Evolutionary conservation across 92 coral and sea anemone species (phyloP).

Genomic region (Metridium senile): DNA sequence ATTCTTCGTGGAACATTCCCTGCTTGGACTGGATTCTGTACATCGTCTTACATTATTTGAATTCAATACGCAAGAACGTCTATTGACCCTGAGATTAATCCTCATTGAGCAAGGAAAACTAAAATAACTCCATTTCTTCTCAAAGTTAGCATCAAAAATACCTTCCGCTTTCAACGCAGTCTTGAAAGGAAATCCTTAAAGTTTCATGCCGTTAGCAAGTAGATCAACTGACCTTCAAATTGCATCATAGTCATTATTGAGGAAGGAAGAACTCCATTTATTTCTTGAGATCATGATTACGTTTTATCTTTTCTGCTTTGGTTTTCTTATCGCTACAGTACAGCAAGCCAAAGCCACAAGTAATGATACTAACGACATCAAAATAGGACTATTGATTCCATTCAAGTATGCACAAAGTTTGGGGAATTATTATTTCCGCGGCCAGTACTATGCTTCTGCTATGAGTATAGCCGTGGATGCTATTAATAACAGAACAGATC

Average conservation of each 20-base stretch:
- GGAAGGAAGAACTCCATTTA: not conserved
- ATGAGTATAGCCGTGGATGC: constrained; percentile 88
- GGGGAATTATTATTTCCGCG: constrained; percentile 75
- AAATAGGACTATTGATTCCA: constrained; percentile 85
- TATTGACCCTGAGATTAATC: not conserved
- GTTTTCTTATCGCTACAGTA: not conserved
- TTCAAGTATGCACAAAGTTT: constrained; percentile 61
- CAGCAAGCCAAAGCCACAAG: not conserved
- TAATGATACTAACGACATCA: constrained; percentile 33
- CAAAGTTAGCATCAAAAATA: not conserved
- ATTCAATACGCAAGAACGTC: no score
- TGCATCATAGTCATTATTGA: no score
- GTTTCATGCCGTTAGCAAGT: no score
- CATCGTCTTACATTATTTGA: no score
- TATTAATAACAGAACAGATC: constrained; percentile 64
- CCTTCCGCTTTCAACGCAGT: not conserved
- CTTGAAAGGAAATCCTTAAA: no score
- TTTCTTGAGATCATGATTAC: not conserved
- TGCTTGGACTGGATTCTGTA: no score
- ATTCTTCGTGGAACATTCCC: no score
- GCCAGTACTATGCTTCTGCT: constrained; percentile 84
- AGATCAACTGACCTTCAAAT: no score
- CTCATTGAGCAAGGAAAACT: not conserved
- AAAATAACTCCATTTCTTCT: not conserved
- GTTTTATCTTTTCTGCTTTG: not conserved